Evolutionary conservation across 2,113 vertebrate genomes (phyloP).

Genomic region (Trematocara zebra): DNA sequence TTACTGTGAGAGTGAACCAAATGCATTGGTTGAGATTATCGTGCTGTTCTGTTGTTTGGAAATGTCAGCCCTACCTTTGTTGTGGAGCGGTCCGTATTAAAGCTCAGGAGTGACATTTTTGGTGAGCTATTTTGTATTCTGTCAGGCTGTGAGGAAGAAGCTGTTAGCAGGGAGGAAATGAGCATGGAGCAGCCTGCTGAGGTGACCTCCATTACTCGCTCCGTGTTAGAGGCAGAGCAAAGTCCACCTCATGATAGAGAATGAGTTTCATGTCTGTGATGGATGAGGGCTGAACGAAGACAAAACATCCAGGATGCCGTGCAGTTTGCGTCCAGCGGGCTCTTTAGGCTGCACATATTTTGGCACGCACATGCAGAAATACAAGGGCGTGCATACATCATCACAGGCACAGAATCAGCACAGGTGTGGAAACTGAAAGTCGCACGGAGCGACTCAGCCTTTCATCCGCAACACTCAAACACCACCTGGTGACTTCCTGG

Average conservation of each 20-base stretch:
- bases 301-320: neutral
- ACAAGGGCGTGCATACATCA: neutral
- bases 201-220: conserved; percentile 52
- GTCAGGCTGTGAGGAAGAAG: conserved; percentile 10
- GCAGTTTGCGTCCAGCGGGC: neutral
- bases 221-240: conserved; percentile 10
- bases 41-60: neutral
- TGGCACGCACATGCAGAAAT: neutral
- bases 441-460: neutral
- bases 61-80: conserved; percentile 31
- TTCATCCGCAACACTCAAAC: conserved; percentile 16
- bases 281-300: conserved; percentile 15
- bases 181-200: conserved; percentile 2
- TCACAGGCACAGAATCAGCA: conserved; percentile 5
- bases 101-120: conserved; percentile 28
- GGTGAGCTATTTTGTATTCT: conserved; percentile 35
- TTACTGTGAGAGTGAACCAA: neutral
- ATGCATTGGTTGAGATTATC: neutral
- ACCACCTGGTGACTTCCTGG: conserved; percentile 33
- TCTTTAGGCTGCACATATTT: neutral
- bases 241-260: conserved; percentile 38
- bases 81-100: neutral
- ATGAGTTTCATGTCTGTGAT: conserved; percentile 19
- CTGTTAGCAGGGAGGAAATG: conserved; percentile 34
- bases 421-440: conserved; percentile 42